phyloP scores from a whole-genome alignment of 2,888 invertebrate species.

The Xestoiulus laeticollis region DNA sequence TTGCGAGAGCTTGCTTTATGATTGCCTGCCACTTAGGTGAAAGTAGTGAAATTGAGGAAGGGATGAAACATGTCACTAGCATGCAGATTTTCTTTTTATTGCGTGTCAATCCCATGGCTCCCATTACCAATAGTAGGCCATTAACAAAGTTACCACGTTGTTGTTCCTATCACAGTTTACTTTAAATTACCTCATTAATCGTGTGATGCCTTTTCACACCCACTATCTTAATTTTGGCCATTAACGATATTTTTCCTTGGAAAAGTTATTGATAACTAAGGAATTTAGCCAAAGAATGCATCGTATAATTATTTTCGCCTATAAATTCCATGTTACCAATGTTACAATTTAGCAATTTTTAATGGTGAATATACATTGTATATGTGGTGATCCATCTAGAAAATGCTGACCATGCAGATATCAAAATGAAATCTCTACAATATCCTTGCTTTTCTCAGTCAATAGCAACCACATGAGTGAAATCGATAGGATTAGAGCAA shows the following conservation, averaged over 20 bases:
- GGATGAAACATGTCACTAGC: background rate
- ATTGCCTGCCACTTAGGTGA: conserved; percentile 3
- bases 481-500: conserved; percentile 15
- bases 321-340: no score
- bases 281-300: no score
- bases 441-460: background rate
- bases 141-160: background rate
- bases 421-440: background rate
- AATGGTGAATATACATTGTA: no score
- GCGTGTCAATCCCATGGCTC: conserved; percentile 7
- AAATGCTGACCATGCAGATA: background rate
- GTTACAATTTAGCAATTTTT: no score
- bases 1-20: background rate
- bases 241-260: background rate
- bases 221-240: background rate
- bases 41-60: background rate
- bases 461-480: background rate
- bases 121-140: background rate
- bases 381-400: background rate
- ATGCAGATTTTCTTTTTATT: conserved; percentile 29
- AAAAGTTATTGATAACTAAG: background rate
- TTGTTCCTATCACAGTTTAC: background rate
- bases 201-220: background rate
- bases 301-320: no score
- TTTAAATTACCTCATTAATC: conserved; percentile 19